A percentile compares a stretch with the other conserved stretches of the same genome.
Evolutionary conservation across 2,888 invertebrate genomes (phyloP).

Genomic region (Tillus elongatus): DNA sequence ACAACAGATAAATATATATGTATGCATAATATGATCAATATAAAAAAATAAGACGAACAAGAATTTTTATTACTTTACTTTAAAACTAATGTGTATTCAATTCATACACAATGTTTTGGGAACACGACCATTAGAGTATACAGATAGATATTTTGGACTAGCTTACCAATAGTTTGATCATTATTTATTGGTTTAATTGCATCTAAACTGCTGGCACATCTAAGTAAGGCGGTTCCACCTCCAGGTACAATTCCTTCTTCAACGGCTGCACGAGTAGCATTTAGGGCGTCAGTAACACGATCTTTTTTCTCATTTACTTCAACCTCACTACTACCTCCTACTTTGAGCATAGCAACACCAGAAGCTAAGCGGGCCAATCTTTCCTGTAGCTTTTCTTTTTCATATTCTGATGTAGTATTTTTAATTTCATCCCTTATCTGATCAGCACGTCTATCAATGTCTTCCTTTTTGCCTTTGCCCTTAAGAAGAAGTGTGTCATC

Average conservation of each 20-base stretch:
- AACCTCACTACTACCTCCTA: constrained; percentile 45
- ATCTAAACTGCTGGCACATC: constrained; percentile 37
- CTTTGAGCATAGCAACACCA: constrained; percentile 44
- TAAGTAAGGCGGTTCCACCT: constrained; percentile 43
- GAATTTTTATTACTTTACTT: constrained; percentile 12
- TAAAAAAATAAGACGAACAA: too few relatives aligned
- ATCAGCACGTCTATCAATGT: constrained; percentile 39
- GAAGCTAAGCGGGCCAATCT: constrained; percentile 43
- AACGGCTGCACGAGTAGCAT: constrained; percentile 45
- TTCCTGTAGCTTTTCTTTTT: constrained; percentile 45
- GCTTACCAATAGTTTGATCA: constrained; percentile 40
- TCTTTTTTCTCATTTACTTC: constrained; percentile 46
- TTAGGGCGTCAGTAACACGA: constrained; percentile 44
- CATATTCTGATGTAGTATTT: constrained; percentile 43
- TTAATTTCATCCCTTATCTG: constrained; percentile 42
- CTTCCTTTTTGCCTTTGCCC: constrained; percentile 37
- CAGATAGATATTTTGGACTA: too few relatives aligned
- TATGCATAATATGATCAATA: too few relatives aligned
- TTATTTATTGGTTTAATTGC: constrained; percentile 34
- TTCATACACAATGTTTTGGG: constrained; percentile 5
- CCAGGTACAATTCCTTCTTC: constrained; percentile 47
- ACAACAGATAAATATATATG: too few relatives aligned
- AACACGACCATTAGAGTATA: too few relatives aligned
- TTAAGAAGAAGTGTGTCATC: constrained; percentile 41
- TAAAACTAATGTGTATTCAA: constrained; percentile 15